These are phyloP conservation scores for Austrolebias charrua DNA, from an alignment of 2,797 vertebrate species.

Conservation along the genomic window DNA sequence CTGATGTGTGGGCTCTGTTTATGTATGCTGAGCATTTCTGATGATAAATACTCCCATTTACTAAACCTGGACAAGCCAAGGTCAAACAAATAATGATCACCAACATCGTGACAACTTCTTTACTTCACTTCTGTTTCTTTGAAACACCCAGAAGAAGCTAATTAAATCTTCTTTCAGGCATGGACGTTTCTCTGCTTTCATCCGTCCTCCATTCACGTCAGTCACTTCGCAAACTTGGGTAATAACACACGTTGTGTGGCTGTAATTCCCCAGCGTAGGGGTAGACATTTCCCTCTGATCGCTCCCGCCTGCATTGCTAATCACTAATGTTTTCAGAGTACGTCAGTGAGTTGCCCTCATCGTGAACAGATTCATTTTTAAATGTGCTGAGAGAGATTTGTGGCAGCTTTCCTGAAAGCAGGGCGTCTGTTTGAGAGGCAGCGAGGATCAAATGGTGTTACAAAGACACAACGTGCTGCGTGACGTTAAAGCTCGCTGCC, in stretches of 20 bases:
- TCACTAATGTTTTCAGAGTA: constrained; percentile 36
- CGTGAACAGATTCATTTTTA: constrained; percentile 14
- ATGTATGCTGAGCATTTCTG: constrained; percentile 7
- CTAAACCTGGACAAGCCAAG: constrained; percentile 45
- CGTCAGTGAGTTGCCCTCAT: constrained; percentile 13
- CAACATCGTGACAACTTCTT: constrained; percentile 37
- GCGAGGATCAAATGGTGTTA: constrained; percentile 25
- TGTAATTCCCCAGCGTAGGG: constrained; percentile 60
- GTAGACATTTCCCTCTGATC: constrained; percentile 57
- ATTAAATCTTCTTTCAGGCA: constrained; percentile 66
- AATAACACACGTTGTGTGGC: constrained; percentile 66
- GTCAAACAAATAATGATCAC: constrained; percentile 55
- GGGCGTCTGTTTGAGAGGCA: too few species aligned
- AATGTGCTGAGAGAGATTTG: constrained; percentile 7
- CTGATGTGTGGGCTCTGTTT: constrained; percentile 1
- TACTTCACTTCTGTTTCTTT: constrained; percentile 29
- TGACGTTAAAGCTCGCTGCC: constrained; percentile 24
- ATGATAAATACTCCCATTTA: constrained; percentile 17
- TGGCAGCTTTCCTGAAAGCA: neutral
- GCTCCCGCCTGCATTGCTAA: constrained; percentile 49
- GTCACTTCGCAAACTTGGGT: constrained; percentile 40
- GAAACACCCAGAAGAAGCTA: constrained; percentile 57
- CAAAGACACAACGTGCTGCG: neutral
- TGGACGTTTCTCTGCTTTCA: constrained; percentile 54
- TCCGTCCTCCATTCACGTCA: constrained; percentile 55